These are phyloP conservation scores for Aphelocoma californica DNA, from an alignment of 2,797 vertebrate genomes.

Conservation along the genomic window DNA sequence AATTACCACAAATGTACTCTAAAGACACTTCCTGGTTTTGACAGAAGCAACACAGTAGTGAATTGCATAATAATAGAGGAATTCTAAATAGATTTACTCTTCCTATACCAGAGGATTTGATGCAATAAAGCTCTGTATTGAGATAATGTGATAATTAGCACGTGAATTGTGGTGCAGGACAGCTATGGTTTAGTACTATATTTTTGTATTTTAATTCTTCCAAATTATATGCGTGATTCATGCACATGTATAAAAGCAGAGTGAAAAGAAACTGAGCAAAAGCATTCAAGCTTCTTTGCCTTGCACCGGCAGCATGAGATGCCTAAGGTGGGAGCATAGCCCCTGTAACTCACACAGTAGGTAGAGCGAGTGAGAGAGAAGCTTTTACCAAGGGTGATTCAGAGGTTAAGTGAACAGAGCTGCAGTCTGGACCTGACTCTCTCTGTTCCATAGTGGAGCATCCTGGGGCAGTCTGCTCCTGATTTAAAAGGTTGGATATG, in stretches of 20 bases:
- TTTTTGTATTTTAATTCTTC: not conserved
- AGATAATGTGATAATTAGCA: slow-evolving; percentile 13
- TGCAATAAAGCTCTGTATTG: not conserved
- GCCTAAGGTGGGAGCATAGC: not conserved
- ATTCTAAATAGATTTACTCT: not conserved
- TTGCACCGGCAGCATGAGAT: not conserved
- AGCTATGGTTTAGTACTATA: not conserved
- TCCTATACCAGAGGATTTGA: not conserved
- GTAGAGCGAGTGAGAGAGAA: not conserved
- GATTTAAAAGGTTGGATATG: not conserved
- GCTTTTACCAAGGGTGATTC: not conserved
- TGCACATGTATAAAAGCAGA: not conserved
- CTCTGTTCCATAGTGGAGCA: not conserved
- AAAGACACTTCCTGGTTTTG: not conserved
- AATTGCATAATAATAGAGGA: not conserved
- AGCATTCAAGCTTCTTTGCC: not conserved
- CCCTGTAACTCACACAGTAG: not conserved
- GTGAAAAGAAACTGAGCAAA: not conserved
- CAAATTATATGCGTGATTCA: not conserved
- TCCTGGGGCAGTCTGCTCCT: not conserved
- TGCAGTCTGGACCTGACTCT: not conserved
- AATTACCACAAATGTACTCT: not conserved
- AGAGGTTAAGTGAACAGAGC: not conserved
- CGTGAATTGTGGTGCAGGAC: not conserved
- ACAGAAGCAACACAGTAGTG: not conserved